A percentile compares a stretch with the other conserved stretches of the same genome.
These are phyloP conservation scores for Chaetogeoica ovagalla DNA, from an alignment of 2,888 invertebrate species.

Conservation along the genomic window DNA sequence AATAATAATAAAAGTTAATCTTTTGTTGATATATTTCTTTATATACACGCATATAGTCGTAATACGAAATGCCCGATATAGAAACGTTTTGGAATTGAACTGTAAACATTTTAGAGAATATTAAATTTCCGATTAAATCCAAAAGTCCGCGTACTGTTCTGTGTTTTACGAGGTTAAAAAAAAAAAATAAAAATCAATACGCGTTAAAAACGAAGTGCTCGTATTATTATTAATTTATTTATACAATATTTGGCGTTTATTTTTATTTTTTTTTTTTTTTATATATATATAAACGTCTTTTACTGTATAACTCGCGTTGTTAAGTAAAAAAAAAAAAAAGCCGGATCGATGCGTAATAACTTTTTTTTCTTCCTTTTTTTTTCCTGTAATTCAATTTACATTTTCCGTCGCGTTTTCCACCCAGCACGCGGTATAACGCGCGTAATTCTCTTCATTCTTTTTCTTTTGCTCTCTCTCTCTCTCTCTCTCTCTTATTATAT, in stretches of 20 bases:
- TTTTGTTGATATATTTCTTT: no score
- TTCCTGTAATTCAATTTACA: constrained; percentile 26
- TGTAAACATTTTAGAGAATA: constrained; percentile 5
- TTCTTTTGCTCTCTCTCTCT: no score
- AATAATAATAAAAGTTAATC: no score
- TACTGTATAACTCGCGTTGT: background rate
- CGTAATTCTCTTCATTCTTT: background rate
- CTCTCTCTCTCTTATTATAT: no score
- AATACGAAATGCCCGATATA: background rate
- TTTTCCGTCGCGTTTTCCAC: constrained; percentile 2
- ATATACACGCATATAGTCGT: no score
- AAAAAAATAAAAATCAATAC: background rate
- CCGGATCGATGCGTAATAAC: constrained; percentile 11
- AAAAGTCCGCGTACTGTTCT: background rate
- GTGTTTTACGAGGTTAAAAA: constrained; percentile 12
- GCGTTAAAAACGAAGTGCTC: background rate
- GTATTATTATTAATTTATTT: constrained; percentile 25
- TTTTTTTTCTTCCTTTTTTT: background rate
- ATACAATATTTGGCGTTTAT: background rate
- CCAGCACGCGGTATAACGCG: background rate
- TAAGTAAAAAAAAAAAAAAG: background rate
- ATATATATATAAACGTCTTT: background rate
- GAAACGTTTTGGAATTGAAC: background rate
- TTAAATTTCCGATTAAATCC: constrained; percentile 19
- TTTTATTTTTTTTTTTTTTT: background rate